A percentile compares a stretch with the other conserved stretches of the same genome.
Conservation (phyloP, 2,888 invertebrate species). For the Cryptophagus acutangulus region DNA sequence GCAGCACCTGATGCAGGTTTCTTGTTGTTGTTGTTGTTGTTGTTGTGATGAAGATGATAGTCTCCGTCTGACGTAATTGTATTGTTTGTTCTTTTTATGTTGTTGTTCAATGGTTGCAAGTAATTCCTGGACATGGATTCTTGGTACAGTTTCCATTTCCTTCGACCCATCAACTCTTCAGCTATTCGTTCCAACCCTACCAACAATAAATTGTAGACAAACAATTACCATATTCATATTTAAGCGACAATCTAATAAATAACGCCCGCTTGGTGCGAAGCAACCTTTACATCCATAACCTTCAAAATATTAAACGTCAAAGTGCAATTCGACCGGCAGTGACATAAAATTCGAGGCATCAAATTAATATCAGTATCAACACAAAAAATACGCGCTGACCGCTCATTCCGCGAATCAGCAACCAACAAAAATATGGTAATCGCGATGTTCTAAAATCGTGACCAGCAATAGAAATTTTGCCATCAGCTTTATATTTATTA, state of each 20-base stretch:
- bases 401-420: too few relatives aligned
- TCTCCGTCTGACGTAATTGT: conserved; percentile 32
- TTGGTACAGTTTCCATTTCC: conserved; percentile 94
- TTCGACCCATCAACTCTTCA: conserved; percentile 95
- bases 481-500: conserved; percentile 32
- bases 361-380: too few relatives aligned
- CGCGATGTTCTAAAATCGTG: conserved; percentile 28
- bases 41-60: conserved; percentile 30
- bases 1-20: not conserved
- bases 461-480: conserved; percentile 36
- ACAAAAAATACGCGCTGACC: too few relatives aligned
- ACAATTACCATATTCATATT: not conserved
- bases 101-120: conserved; percentile 48
- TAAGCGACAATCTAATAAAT: not conserved
- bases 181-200: conserved; percentile 92
- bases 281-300: too few relatives aligned
- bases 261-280: too few relatives aligned
- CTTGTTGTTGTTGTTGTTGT: conserved; percentile 22
- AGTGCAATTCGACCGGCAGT: too few relatives aligned
- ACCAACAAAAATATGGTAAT: too few relatives aligned
- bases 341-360: too few relatives aligned
- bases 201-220: conserved; percentile 33
- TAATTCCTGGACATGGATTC: conserved; percentile 56
- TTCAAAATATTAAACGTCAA: too few relatives aligned
- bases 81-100: conserved; percentile 42